Evolutionary conservation across 2,888 invertebrate genomes (phyloP), one percentile per base, ranked within the genome.

Genomic region (Trisateles emortualis): DNA sequence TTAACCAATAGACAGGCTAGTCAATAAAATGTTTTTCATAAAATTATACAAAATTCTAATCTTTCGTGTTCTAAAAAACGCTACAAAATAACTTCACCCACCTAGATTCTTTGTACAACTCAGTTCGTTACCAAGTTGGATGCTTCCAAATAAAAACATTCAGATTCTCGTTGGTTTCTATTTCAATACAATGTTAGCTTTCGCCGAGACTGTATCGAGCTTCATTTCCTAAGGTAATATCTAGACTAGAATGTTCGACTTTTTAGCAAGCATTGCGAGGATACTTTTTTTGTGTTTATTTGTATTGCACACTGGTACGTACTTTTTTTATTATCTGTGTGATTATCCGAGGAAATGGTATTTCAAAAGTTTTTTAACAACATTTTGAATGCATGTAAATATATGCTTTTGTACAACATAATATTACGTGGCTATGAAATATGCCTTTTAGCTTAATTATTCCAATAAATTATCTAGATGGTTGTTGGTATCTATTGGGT

Each of bases 201-300:
- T 69, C 51, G 40, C 17, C 24, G 57, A 40, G 40, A 59, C 57
- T 58, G 55, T 61, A 40, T 59, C 8, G 50, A 59, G 63, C 58
- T 70, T 70, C 71, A 70, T 70, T 72, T 69, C 74, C 70, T 71
- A 70, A 69, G 63, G 67, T 72, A 72, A 70, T 69, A 69, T 66
- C 63, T 56, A 51, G 62, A 46, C 56, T 46, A 53, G 52, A 41
- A 42, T 38, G 43, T 69, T 57, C 50, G 59, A 73, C 52, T 70
- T 70, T 65, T 69, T 59, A 69, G 58, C 33, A 51, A 59, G 46
- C 48, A 54, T 62, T 65, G 52, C 44, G 32, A 61, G 52, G 40
- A 41, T 55, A 52, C 64, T 32, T 41, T 72, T 64, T 54, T 29
- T 50, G 14, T 58, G 47, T 72, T 72, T 64, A 62, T 72, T 72